Evolutionary conservation across 2,797 vertebrate species (phyloP).

Genomic region (Lagodon rhomboides): DNA sequence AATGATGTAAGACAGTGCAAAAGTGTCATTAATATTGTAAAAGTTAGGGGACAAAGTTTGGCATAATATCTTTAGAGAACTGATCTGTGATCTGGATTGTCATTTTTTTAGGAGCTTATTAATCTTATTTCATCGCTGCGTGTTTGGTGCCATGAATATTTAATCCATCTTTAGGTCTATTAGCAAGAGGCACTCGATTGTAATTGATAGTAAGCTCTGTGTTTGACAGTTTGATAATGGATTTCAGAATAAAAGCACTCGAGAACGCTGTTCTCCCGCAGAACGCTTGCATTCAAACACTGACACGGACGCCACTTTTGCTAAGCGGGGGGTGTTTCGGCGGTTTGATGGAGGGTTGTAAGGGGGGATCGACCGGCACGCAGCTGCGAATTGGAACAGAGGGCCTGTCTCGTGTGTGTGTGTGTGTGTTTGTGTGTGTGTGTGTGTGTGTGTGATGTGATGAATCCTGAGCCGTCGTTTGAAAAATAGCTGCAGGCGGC

Average conservation of each 20-base stretch:
- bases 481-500: slow-evolving; percentile 66
- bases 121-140: not conserved
- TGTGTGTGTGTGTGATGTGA: slow-evolving; percentile 39
- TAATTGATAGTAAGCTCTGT: not conserved
- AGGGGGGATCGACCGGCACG: slow-evolving; percentile 50
- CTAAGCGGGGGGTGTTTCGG: slow-evolving; percentile 13
- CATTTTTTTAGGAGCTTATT: slow-evolving; percentile 2
- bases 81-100: not conserved
- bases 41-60: slow-evolving; percentile 47
- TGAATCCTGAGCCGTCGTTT: slow-evolving; percentile 56
- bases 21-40: slow-evolving; percentile 29
- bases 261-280: slow-evolving; percentile 11
- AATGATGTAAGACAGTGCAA: slow-evolving; percentile 73
- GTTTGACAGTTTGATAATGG: slow-evolving; percentile 2
- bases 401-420: slow-evolving; percentile 31
- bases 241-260: slow-evolving; percentile 19
- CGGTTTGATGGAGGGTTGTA: slow-evolving; percentile 48
- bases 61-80: slow-evolving; percentile 8
- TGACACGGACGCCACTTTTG: slow-evolving; percentile 14
- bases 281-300: slow-evolving; percentile 19
- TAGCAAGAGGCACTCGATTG: not conserved
- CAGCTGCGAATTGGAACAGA: slow-evolving; percentile 48
- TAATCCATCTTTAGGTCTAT: not conserved
- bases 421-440: slow-evolving; percentile 27
- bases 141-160: not conserved